Evolutionary conservation across 1,140 invertebrate genomes (phyloP).

Genomic region (Lasioglossum albipes): DNA sequence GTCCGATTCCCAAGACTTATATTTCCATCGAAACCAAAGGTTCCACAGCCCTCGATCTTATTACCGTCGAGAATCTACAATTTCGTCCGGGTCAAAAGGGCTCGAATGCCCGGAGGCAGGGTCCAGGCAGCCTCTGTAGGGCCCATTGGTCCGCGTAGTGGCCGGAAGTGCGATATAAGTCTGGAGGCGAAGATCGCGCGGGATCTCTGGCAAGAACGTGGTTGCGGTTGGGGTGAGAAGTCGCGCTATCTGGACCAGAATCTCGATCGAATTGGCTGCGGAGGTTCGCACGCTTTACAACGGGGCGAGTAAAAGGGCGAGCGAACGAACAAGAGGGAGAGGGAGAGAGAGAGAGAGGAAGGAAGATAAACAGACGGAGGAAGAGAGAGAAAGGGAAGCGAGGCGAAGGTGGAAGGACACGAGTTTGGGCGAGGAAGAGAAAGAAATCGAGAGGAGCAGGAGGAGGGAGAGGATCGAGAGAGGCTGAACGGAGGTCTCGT

Average conservation of each 20-base stretch:
- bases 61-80: too few species aligned
- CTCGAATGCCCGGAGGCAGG: too few species aligned
- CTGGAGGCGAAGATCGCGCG: background rate
- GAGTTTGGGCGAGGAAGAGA: slow-evolving; percentile 20
- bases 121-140: too few species aligned
- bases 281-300: slow-evolving; percentile 65
- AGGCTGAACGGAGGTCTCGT: slow-evolving; percentile 55
- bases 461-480: slow-evolving; percentile 17
- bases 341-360: background rate
- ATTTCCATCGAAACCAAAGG: too few species aligned
- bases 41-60: too few species aligned
- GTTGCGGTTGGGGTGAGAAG: slow-evolving; percentile 10
- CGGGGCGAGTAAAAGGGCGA: slow-evolving; percentile 16
- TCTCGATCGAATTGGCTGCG: slow-evolving; percentile 68
- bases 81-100: too few species aligned
- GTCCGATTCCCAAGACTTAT: too few species aligned
- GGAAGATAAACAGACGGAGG: background rate
- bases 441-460: background rate
- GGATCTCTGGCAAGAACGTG: slow-evolving; percentile 21
- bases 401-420: slow-evolving; percentile 24
- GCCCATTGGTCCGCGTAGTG: background rate
- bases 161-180: slow-evolving; percentile 27
- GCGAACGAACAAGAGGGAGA: background rate
- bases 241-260: slow-evolving; percentile 66
- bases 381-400: slow-evolving; percentile 9